Evolutionary conservation across 2,888 invertebrate species (phyloP).

Genomic region (Nephrotoma flavescens): DNA sequence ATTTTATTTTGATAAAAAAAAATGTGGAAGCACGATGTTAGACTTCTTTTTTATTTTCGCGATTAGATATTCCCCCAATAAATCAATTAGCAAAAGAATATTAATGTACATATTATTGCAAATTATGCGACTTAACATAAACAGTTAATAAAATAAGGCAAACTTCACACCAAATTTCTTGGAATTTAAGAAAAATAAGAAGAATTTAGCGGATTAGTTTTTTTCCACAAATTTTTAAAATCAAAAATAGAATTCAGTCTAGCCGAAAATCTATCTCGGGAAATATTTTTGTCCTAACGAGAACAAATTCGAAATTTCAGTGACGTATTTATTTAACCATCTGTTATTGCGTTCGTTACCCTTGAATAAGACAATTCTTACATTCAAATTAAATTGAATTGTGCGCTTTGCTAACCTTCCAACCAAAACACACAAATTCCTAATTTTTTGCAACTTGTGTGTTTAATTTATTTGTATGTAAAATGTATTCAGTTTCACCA

Average conservation of each 20-base stretch:
- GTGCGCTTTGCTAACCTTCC: neutral
- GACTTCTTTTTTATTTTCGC: neutral
- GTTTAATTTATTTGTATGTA: neutral
- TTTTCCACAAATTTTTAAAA: no score
- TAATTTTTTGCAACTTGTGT: neutral
- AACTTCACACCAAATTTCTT: no score
- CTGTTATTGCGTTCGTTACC: neutral
- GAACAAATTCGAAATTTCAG: neutral
- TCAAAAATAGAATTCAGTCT: no score
- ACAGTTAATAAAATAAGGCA: no score
- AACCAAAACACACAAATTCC: neutral
- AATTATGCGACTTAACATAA: no score
- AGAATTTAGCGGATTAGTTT: no score
- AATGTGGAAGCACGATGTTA: neutral
- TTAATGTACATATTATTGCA: no score
- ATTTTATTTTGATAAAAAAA: neutral
- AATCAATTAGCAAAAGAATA: no score
- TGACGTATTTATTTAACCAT: neutral
- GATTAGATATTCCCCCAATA: neutral
- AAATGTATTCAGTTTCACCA: neutral
- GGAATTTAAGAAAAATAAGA: no score
- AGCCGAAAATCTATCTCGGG: no score
- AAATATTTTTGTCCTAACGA: neutral
- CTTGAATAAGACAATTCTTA: neutral
- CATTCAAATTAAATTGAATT: neutral